Evolutionary conservation across 1,140 invertebrate species (phyloP), one percentile per base, ranked within the genome.

Genomic region (Tribolium castaneum): DNA sequence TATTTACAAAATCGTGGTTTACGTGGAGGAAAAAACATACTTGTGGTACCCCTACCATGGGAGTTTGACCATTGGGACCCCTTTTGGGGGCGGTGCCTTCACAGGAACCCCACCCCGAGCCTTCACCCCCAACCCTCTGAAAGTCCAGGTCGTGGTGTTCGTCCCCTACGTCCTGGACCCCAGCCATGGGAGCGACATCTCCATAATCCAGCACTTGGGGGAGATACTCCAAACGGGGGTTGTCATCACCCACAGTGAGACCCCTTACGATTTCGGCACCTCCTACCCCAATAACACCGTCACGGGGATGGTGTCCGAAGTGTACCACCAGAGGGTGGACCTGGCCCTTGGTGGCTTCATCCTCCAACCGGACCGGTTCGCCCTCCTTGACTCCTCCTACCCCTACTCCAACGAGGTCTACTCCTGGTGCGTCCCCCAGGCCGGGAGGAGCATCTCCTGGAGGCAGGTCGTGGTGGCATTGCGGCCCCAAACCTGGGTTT

Each of bases 381-480:
- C 49, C 3, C 35, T 66, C 50, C 56, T 76, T 9, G 75, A 50
- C 30, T 50, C 39, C 1, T 70, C 35, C 35, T 25, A 45, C 9
- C 49, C 56, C 12, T 76, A 76, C 14, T 22, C 3, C 30, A 66
- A 76, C 25, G 75, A 76, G 7, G 5, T 50, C 10, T 16, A 50
- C 13, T 25, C 22, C 45, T 70, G 34, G 14, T 76, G 75, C 12
- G 75, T 70, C 7, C 56, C 56, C 5, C 49, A 34, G 9, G 10
- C 16, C 30, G 0, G 4, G 12, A 39, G 45, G 9, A 22, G 22
- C 35, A 49, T 22, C 6, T 39, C 39, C 7, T 76, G 25, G 56
- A 70, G 70, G 19, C 71, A 78, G 35, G 25, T 79, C 12, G 52
- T 56, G 10, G 49, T 30, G 5, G 56, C 71, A 6, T 62, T 76